A percentile compares a stretch with the other conserved stretches of the same genome.
These are phyloP conservation scores for Engraulis encrasicolus DNA, from an alignment of 2,113 vertebrate species.

Conservation along the genomic window DNA sequence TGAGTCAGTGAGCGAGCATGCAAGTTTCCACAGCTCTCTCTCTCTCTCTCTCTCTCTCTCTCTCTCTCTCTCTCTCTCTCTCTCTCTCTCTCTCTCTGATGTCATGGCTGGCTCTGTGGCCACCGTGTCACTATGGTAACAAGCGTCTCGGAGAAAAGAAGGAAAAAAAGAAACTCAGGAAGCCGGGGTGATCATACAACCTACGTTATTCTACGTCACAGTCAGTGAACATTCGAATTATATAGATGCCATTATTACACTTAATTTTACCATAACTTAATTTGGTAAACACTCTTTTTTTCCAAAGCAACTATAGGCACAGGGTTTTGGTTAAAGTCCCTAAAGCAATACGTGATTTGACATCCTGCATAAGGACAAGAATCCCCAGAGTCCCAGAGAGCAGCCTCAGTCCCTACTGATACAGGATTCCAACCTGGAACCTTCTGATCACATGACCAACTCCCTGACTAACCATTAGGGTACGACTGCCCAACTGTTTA, in stretches of 20 bases:
- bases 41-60: conserved; percentile 33
- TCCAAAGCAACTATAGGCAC: too few relatives aligned
- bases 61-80: conserved; percentile 24
- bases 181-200: conserved; percentile 48
- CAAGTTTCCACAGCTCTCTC: conserved; percentile 71
- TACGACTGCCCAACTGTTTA: too few relatives aligned
- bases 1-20: conserved; percentile 72
- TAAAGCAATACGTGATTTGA: too few relatives aligned
- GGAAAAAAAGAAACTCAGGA: conserved; percentile 37
- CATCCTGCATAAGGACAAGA: too few relatives aligned
- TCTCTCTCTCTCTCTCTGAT: conserved; percentile 50
- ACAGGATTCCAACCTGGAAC: too few relatives aligned
- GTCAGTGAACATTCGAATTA: neutral
- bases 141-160: conserved; percentile 47
- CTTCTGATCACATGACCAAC: too few relatives aligned
- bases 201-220: neutral
- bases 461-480: too few relatives aligned
- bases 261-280: too few relatives aligned
- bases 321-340: too few relatives aligned
- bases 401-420: too few relatives aligned
- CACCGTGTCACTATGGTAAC: conserved; percentile 59
- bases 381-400: too few relatives aligned
- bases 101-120: conserved; percentile 58
- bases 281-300: too few relatives aligned
- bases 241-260: neutral